These are phyloP conservation scores for Gallinago stenura DNA, from an alignment of 2,797 vertebrate genomes.

Conservation along the genomic window DNA sequence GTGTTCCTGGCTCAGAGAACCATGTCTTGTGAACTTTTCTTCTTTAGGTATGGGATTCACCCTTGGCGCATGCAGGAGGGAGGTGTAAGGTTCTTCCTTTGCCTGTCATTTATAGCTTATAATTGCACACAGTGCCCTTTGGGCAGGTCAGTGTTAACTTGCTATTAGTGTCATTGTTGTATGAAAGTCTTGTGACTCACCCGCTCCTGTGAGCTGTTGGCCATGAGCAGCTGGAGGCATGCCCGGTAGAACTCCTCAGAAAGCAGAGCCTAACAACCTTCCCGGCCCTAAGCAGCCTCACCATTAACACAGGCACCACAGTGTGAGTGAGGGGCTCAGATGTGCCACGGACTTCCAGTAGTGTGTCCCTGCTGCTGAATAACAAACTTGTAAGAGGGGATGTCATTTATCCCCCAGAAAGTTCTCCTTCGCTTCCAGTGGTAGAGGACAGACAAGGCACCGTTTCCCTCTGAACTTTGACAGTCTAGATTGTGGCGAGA, in stretches of 20 bases:
- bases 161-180: not conserved
- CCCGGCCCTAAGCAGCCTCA: not conserved
- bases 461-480: not conserved
- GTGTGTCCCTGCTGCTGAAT: not conserved
- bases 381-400: not conserved
- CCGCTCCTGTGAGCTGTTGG: not conserved
- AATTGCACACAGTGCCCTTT: not conserved
- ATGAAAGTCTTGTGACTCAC: not conserved
- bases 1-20: not conserved
- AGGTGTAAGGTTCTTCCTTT: not conserved
- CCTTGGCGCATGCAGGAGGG: not conserved
- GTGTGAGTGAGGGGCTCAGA: not conserved
- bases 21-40: rapidly evolving
- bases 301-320: rapidly evolving
- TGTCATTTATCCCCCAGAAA: not conserved
- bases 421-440: not conserved
- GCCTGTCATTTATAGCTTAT: not conserved
- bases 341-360: not conserved
- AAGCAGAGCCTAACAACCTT: not conserved
- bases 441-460: not conserved
- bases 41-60: not conserved
- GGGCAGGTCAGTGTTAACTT: not conserved
- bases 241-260: no score
- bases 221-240: rapidly evolving
- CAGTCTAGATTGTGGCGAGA: rapidly evolving